A percentile compares a stretch with the other conserved stretches of the same genome.
Evolutionary conservation across 2,888 invertebrate species (phyloP).

Genomic region (Craniophora ligustri): DNA sequence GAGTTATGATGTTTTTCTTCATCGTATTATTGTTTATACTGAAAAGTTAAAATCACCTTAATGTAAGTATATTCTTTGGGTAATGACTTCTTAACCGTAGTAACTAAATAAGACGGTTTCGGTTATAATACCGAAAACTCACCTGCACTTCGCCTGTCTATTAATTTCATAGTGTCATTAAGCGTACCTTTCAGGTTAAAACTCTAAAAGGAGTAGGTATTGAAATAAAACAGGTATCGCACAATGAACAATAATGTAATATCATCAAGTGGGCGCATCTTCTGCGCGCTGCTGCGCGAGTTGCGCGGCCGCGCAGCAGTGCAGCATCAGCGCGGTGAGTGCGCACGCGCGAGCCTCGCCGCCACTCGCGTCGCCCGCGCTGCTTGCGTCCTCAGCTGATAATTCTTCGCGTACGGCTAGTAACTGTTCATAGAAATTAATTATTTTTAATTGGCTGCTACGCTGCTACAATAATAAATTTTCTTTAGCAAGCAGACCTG

Average conservation of each 20-base stretch:
- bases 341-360: slow-evolving; percentile 95
- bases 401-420: slow-evolving; percentile 83
- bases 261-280: slow-evolving; percentile 70
- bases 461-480: not conserved
- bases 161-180: too few species aligned
- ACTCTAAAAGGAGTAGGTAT: not conserved
- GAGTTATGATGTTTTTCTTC: too few species aligned
- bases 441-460: not conserved
- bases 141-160: too few species aligned
- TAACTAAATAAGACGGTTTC: too few species aligned
- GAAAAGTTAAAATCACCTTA: too few species aligned
- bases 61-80: too few species aligned
- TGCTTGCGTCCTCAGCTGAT: slow-evolving; percentile 74
- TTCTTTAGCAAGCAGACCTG: too few species aligned
- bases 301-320: slow-evolving; percentile 98
- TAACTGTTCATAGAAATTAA: slow-evolving; percentile 60
- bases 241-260: slow-evolving; percentile 72
- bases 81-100: too few species aligned
- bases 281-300: slow-evolving; percentile 87
- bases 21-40: too few species aligned
- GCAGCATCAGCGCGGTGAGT: slow-evolving; percentile 96
- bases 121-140: too few species aligned
- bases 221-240: slow-evolving; percentile 48
- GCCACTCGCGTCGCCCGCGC: slow-evolving; percentile 58
- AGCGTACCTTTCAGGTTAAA: too few species aligned